Conservation (phyloP, 2,113 vertebrate genomes). For the Pristiophorus japonicus region DNA sequence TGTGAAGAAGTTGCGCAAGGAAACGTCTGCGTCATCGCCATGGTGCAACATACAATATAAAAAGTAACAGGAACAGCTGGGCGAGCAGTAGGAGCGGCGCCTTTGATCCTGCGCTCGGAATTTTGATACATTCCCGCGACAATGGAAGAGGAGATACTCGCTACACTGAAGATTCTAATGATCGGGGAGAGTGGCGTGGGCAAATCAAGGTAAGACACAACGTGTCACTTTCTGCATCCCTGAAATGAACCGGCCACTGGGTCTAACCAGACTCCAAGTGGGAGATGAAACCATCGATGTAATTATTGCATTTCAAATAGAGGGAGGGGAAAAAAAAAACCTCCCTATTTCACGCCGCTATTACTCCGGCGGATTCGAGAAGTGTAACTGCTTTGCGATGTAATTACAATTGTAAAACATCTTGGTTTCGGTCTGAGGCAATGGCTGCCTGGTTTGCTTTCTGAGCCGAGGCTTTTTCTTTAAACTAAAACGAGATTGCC, state of each 20-base stretch:
- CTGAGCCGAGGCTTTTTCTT: too few relatives aligned
- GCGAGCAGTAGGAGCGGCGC: background rate
- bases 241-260: background rate
- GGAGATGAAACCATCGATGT: background rate
- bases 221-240: background rate
- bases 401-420: background rate
- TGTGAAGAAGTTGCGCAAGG: background rate
- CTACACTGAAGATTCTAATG: conserved; percentile 43
- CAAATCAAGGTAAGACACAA: conserved; percentile 44
- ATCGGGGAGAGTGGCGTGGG: conserved; percentile 48
- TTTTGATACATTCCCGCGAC: background rate
- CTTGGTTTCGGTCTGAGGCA: background rate
- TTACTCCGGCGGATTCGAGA: background rate
- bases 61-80: background rate
- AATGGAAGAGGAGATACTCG: conserved; percentile 29
- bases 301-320: background rate
- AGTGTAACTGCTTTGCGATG: background rate
- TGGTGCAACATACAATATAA: background rate
- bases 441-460: background rate
- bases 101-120: background rate
- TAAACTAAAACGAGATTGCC: too few relatives aligned
- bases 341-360: background rate
- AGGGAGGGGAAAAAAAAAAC: too few relatives aligned
- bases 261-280: background rate
- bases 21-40: background rate